Base-by-base conservation (phyloP, 2,113 vertebrate species). In the Chrysochloris asiatica region DNA sequence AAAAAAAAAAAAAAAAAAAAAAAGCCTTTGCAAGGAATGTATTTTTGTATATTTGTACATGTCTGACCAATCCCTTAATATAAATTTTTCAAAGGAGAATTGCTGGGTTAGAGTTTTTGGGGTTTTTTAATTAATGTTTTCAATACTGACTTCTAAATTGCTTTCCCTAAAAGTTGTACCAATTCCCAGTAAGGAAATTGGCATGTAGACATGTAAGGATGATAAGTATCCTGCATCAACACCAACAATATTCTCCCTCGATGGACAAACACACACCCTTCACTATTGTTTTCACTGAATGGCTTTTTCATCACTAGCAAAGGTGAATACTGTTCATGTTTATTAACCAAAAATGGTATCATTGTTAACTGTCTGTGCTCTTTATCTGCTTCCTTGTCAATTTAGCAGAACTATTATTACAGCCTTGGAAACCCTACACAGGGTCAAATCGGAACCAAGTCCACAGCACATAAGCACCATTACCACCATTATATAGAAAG, bases 31-130 rank as follows among this genome's bases (percentile, higher is more conserved):
- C 17, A 79, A 81, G 4, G 19, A 52, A 36, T 22, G 33, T 56
- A 48, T 85, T 85, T 78, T 71, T 54, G 26, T 76, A 26, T 45
- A n/a, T 67, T 92, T 86, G n/a, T n/a, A 67, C 5, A 72, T 77
- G 59, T 92, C n/a, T 56, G 38, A 38, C 36, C 14, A 69, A 21
- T 8, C 65, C 4, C 12, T 73, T 52, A 63, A 36, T 24, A 92
- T 9, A 75, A 10, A 87, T 79, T 75, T 82, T n/a, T 69, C 54
- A 78, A 80, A 82, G 50, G 8, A 47, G 30, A 71, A 83, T 79
- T 52, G 36, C 3, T 65, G 10, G 30, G 1, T 50, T 26, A 59
- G 56, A 63, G 48, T n/a, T n/a, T n/a, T n/a, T n/a, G 54, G 69
- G 82, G 48, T 52, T 71, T 12, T 67, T 36, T 30, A 78, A 69